A percentile compares a stretch with the other conserved stretches of the same genome.
phyloP scores from a whole-genome alignment of 1,140 invertebrate species.

The Penaeus chinensis region DNA sequence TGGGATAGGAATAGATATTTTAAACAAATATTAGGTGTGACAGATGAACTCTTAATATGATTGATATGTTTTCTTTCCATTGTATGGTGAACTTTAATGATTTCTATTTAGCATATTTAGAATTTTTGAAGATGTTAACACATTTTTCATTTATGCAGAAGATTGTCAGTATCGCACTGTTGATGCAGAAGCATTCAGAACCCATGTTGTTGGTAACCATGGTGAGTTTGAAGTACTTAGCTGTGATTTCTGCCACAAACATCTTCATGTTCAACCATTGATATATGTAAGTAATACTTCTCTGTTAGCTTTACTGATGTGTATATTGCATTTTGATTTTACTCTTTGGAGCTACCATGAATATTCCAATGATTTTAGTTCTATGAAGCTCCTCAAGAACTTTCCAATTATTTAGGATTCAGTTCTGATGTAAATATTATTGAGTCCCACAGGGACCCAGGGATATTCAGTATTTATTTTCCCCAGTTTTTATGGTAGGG shows the following conservation, averaged over 20 bases:
- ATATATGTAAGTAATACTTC: constrained; percentile 55
- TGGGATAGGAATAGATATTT: no score
- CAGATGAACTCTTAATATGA: no score
- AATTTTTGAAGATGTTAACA: no score
- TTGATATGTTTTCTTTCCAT: no score
- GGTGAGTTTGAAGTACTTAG: constrained; percentile 46
- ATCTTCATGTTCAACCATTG: constrained; percentile 56
- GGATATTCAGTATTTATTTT: not conserved
- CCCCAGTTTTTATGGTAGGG: no score
- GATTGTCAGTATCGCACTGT: constrained; percentile 61
- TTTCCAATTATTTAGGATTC: not conserved
- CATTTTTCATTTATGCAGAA: constrained; percentile 42
- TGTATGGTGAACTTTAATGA: no score
- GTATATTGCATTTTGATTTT: not conserved
- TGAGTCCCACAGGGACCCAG: not conserved
- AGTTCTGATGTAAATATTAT: not conserved
- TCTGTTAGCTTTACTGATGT: not conserved
- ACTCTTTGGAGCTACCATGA: no score
- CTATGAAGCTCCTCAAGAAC: no score
- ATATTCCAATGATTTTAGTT: no score
- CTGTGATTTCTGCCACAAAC: constrained; percentile 54
- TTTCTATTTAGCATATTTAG: no score
- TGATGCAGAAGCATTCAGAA: constrained; percentile 42
- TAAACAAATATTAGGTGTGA: no score
- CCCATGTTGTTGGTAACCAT: constrained; percentile 53